These are phyloP conservation scores for Phalera bucephala DNA, from an alignment of 2,888 invertebrate genomes.

Conservation along the genomic window DNA sequence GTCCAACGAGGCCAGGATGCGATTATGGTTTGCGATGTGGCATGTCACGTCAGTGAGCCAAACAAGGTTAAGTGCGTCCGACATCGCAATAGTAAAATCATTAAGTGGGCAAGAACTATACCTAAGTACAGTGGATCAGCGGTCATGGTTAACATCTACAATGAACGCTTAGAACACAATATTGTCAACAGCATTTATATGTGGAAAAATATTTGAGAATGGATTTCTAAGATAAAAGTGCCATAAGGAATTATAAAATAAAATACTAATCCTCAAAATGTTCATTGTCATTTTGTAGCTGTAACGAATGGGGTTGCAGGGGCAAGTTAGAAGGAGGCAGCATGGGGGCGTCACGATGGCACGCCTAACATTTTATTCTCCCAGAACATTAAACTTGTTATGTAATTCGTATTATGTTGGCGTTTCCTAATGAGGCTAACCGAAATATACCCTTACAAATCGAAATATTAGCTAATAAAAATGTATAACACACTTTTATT, in stretches of 20 bases:
- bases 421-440: neutral
- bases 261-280: no score
- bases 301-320: slow-evolving; percentile 23
- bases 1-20: slow-evolving; percentile 50
- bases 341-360: slow-evolving; percentile 25
- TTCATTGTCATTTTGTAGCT: no score
- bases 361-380: slow-evolving; percentile 17
- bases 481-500: no score
- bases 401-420: slow-evolving; percentile 22
- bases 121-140: slow-evolving; percentile 43
- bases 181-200: slow-evolving; percentile 44
- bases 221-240: neutral
- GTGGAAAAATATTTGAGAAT: neutral
- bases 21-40: slow-evolving; percentile 54
- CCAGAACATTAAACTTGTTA: slow-evolving; percentile 30
- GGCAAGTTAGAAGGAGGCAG: slow-evolving; percentile 23
- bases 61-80: slow-evolving; percentile 68
- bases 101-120: slow-evolving; percentile 55
- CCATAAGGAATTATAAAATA: no score
- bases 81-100: slow-evolving; percentile 56
- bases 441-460: no score
- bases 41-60: slow-evolving; percentile 54
- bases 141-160: slow-evolving; percentile 73
- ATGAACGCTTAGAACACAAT: slow-evolving; percentile 55
- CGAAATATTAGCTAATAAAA: no score